Evolutionary conservation across 2,113 vertebrate genomes (phyloP), one percentile per base, ranked within the genome.

Genomic region (Ovibos moschatus): DNA sequence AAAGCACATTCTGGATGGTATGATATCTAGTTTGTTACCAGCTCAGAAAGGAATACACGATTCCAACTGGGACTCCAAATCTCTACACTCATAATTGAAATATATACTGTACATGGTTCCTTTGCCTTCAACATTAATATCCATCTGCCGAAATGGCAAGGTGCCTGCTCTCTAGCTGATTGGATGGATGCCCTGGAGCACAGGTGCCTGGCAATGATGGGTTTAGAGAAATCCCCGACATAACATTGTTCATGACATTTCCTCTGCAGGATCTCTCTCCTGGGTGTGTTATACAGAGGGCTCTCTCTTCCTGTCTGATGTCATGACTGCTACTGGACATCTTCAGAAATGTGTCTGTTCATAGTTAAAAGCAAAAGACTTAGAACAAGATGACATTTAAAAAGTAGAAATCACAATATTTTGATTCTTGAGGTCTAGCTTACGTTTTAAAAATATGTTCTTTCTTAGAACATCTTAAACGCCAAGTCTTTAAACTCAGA

Each of bases 141-240:
- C 91, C 97, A 97, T 98, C 96, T 98, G 97, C 95, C 94, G 93
- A 97, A 94, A 95, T 28, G 0, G 95, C 98, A 97, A 74, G 6
- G 40, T 81, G 95, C 96, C 97, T 97, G 57, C 85, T 97, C 96
- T 98, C 97, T 93, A 95, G 96, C 28, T 90, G 95, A 86, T 97
- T 98, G 98, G 97, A 98, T 83, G 83, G 6, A 0, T 89, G 98
- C 97, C 98, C 96, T 2, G 1, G 94, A 95, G 97, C 96, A 98
- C 98, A 98, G 98, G 98, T 99, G 98, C 94, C 86, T 43, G 0
- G 95, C 95, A 98, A 89, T 85, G 92, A 98, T 1, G 13, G 89
- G 89, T 81, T 95, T 97, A 90, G 97, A 95, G 91, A 96, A 97
- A 95, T 98, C 98, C 97, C 60, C 78, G 27, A 83, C 84, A 96